Percentiles rank a stretch among this genome's conserved stretches.
Conservation (phyloP, 2,797 vertebrate genomes). For the Crotalus adamanteus region DNA sequence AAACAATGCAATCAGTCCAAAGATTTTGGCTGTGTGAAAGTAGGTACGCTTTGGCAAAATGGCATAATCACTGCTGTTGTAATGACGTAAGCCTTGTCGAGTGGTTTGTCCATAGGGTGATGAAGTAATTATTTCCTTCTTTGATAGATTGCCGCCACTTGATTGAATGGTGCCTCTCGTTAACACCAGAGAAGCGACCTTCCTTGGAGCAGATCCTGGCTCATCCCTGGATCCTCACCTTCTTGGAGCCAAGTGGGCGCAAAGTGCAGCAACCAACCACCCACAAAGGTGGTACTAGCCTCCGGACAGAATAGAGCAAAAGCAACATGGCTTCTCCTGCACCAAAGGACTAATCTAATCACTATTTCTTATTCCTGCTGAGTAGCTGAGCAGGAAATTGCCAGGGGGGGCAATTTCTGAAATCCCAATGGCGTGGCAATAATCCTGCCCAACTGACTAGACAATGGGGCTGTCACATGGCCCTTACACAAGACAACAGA, state of each 20-base stretch:
- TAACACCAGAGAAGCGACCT: constrained; percentile 51
- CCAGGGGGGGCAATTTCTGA: background rate
- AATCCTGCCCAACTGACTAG: background rate
- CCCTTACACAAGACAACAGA: constrained; percentile 1
- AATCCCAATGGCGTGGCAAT: constrained; percentile 1
- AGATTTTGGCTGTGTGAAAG: background rate
- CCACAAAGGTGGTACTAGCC: constrained; percentile 14
- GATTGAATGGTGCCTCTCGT: constrained; percentile 57
- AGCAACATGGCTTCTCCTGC: background rate
- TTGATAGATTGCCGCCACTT: constrained; percentile 52
- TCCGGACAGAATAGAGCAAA: background rate
- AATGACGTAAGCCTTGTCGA: background rate
- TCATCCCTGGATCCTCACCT: constrained; percentile 48
- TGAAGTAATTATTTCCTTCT: background rate
- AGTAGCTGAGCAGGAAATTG: background rate
- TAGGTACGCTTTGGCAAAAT: background rate
- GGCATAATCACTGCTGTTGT: background rate
- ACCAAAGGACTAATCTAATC: background rate
- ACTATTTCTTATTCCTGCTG: constrained; percentile 22
- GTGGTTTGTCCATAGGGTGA: too few species aligned
- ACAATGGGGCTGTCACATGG: constrained; percentile 7
- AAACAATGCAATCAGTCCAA: background rate
- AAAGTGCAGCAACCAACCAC: constrained; percentile 34
- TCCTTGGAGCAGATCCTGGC: constrained; percentile 55
- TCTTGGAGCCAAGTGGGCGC: constrained; percentile 32